Evolutionary conservation across 2,888 invertebrate species (phyloP).

Genomic region (Scaptomyza reducta): DNA sequence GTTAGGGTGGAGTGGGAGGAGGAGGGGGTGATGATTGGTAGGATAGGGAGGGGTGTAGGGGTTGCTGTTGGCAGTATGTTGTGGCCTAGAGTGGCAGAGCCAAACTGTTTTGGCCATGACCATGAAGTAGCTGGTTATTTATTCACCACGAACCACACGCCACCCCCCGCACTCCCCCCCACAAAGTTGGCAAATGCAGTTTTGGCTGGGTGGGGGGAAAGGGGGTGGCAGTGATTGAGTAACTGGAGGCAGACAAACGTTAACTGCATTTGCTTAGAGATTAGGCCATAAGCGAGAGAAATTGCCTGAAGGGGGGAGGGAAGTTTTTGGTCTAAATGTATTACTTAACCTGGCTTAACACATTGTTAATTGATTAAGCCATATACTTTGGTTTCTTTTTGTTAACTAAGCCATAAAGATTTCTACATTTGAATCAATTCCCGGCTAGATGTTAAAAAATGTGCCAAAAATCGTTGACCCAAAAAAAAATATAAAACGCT

Average conservation of each 20-base stretch:
- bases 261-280: too few species aligned
- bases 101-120: constrained; percentile 40
- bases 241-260: too few species aligned
- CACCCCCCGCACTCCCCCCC: too few species aligned
- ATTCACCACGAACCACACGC: too few species aligned
- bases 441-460: constrained; percentile 7
- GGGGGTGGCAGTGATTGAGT: too few species aligned
- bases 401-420: constrained; percentile 1
- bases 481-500: neutral
- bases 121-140: constrained; percentile 22
- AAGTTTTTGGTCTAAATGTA: neutral
- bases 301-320: too few species aligned
- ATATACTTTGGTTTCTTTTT: neutral
- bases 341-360: constrained; percentile 19
- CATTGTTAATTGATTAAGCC: constrained; percentile 41
- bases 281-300: too few species aligned
- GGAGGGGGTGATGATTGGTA: neutral
- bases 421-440: constrained; percentile 19
- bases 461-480: constrained; percentile 37
- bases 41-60: neutral
- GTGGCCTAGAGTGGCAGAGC: constrained; percentile 6
- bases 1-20: neutral
- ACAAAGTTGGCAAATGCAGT: neutral
- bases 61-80: neutral
- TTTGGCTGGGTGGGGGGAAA: neutral